A percentile compares a stretch with the other conserved stretches of the same genome.
Conservation (phyloP, 2,113 vertebrate species). For the Proteles cristata region DNA sequence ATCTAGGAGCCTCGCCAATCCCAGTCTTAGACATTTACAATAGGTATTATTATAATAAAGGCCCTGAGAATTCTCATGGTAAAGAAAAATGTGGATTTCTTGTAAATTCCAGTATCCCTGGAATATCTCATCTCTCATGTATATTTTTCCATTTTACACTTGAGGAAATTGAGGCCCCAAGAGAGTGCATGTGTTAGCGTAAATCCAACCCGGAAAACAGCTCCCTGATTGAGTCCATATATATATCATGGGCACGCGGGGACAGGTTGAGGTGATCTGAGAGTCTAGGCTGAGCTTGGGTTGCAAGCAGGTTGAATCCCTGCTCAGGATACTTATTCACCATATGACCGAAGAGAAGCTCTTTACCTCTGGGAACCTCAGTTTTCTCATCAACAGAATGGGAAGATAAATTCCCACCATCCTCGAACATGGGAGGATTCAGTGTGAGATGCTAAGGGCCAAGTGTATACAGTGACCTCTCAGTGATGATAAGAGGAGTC, state of each 20-base stretch:
- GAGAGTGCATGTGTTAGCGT: neutral
- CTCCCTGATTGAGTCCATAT: neutral
- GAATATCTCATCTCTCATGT: neutral
- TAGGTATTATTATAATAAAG: neutral
- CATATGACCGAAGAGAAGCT: neutral
- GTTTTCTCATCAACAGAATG: neutral
- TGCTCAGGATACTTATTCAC: neutral
- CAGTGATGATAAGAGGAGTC: neutral
- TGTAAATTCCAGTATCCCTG: neutral
- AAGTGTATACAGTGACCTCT: no score
- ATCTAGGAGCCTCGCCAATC: neutral
- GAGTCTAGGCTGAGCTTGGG: neutral
- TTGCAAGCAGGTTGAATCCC: neutral
- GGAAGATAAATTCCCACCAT: neutral
- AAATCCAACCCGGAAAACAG: neutral
- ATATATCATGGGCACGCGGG: no score
- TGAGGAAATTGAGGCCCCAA: slow-evolving; percentile 39
- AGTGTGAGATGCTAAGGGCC: accelerated
- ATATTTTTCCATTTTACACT: slow-evolving; percentile 37
- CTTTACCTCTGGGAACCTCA: no score
- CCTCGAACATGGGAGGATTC: accelerated
- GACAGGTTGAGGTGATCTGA: no score
- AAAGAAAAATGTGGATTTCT: neutral
- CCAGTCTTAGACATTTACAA: neutral
- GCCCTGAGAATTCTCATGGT: neutral